A percentile compares a stretch with the other conserved stretches of the same genome.
These are phyloP conservation scores for Digitonthophagus gazella DNA, from an alignment of 2,888 invertebrate species.

Conservation along the genomic window DNA sequence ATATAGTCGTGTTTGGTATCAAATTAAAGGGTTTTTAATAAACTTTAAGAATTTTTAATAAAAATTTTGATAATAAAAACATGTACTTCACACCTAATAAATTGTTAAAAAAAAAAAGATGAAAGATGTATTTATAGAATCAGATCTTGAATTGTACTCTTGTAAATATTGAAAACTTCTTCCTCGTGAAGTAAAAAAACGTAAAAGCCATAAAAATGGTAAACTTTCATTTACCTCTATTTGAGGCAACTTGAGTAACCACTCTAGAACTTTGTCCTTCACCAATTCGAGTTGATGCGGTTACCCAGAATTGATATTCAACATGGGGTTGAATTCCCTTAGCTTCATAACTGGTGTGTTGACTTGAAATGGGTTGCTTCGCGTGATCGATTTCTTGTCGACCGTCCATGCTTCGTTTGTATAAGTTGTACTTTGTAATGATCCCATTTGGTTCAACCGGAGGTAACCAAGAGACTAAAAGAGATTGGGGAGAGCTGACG, in stretches of 20 bases:
- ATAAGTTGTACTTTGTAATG: constrained; percentile 72
- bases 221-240: constrained; percentile 57
- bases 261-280: constrained; percentile 73
- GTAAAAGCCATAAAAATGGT: neutral
- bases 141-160: too few species aligned
- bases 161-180: too few species aligned
- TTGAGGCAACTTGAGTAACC: constrained; percentile 64
- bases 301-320: constrained; percentile 78
- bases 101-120: too few species aligned
- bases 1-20: too few species aligned
- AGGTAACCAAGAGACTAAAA: constrained; percentile 76
- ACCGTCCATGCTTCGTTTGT: constrained; percentile 66
- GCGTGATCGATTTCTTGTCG: constrained; percentile 68
- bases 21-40: too few species aligned
- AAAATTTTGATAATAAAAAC: too few species aligned
- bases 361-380: constrained; percentile 63
- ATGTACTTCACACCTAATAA: too few species aligned
- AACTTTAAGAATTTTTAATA: too few species aligned
- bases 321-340: constrained; percentile 67
- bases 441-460: constrained; percentile 74
- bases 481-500: constrained; percentile 69
- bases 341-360: constrained; percentile 65
- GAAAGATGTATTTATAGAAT: too few species aligned
- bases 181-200: too few species aligned
- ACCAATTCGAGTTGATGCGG: constrained; percentile 73